Evolutionary conservation across 2,113 vertebrate genomes (phyloP), one percentile per base, ranked within the genome.

Genomic region (Silurus asotus): DNA sequence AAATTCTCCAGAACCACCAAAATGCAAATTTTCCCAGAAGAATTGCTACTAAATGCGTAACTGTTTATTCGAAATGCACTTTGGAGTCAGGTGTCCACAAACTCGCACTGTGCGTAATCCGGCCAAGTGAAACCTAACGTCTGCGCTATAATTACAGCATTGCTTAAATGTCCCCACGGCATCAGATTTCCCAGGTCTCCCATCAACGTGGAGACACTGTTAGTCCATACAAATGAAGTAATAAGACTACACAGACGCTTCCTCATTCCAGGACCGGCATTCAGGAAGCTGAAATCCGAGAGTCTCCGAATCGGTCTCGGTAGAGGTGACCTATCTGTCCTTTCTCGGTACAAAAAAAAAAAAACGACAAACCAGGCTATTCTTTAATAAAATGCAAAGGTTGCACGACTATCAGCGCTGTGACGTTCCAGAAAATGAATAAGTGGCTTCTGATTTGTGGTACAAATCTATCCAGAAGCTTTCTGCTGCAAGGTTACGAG

Each of bases 241-340:
- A 61, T 37, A 45, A n/a, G 56, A 75, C 8, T 28, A 77, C 19
- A 2, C 55, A 49, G 51, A 74, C 19, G 25, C 81, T 88, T 88
- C 87, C 87, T 85, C 87, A 82, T 88, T 88, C 87, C 87, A 25
- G 17, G 20, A 28, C 59, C 23, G 19, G 67, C 67, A 49, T 55
- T 65, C 62, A 69, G 55, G 82, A 56, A 56, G 59, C 61, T 74
- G 69, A 67, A 89, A 85, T 79, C 83, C 37, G 15, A 83, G 61
- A 88, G 0, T 55, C 75, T 79, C 48, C 25, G 51, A 61, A n/a
- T 70, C 45, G 6, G 20, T 79, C 53, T 56, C 17, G 6, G 78
- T 17, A 45, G 67, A 81, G 56, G 48, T 81, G 85, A 81, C 78
- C 65, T 4, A 37, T 82, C 75, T 6, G 23, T 62, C 20, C 7